A percentile compares a stretch with the other conserved stretches of the same genome.
Evolutionary conservation across 2,113 vertebrate genomes (phyloP).

Genomic region (Etheostoma spectabile): DNA sequence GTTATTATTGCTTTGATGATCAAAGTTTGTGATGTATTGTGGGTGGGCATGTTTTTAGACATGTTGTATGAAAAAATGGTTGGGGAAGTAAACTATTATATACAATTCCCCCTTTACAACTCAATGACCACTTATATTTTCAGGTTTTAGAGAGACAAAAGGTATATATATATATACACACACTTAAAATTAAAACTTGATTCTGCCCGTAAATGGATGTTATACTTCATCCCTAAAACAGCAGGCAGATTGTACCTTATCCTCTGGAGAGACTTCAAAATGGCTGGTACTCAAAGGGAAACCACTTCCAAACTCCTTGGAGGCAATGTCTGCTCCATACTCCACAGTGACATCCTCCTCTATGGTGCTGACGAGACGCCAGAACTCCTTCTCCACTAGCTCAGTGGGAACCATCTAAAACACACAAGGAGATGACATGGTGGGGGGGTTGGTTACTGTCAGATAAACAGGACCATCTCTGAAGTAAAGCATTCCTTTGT

Average conservation of each 20-base stretch:
- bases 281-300: slow-evolving; percentile 93
- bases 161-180: not conserved
- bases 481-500: slow-evolving; percentile 33
- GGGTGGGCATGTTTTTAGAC: not conserved
- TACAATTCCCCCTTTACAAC: not conserved
- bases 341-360: slow-evolving; percentile 99
- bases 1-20: not conserved
- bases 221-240: not conserved
- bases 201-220: not conserved
- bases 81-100: not conserved
- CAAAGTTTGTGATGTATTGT: not conserved
- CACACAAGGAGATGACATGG: not conserved
- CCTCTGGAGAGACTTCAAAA: slow-evolving; percentile 90
- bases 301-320: slow-evolving; percentile 98
- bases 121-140: not conserved
- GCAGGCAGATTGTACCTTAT: slow-evolving; percentile 86
- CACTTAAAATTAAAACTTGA: too few relatives aligned
- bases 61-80: not conserved
- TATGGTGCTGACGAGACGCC: slow-evolving; percentile 96
- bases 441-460: too few relatives aligned
- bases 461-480: not conserved
- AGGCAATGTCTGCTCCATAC: slow-evolving; percentile 98
- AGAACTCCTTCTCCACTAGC: slow-evolving; percentile 98
- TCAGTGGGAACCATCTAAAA: slow-evolving; percentile 98
- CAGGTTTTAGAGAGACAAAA: not conserved